Base-by-base conservation (phyloP, 2,888 invertebrate species). In the Noctua pronuba region DNA sequence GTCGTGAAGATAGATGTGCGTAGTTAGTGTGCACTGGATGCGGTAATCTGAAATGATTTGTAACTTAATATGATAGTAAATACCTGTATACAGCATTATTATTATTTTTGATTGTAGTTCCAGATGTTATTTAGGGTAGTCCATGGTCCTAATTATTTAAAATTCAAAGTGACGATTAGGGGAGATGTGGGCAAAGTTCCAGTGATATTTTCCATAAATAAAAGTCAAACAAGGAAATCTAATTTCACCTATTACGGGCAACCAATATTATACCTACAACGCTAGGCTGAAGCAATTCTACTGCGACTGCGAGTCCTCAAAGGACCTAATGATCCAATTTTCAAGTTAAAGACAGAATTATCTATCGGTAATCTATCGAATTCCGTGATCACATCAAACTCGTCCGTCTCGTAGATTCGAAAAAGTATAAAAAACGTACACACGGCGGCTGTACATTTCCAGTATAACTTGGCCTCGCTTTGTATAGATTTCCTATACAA, bases 1-100 rank as follows among this genome's bases (percentile, higher is more conserved):
- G 86, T 69, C 64, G 62, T 7, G 88, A 92, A 92, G 66, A 10
- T 1, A 18, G 18, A 16, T 82, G 79, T 65, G 85, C 80, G 77
- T 66, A 85, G 58, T 85, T 64, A 46, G 31, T 86, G 35, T 66
- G 79, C 75, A 70, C 60, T 87, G 83, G 86, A 90, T 86, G 83
- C 41, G 86, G 80, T 70, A 72, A 44, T 44, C 16, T 3, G 21
- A 41, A 11, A 38, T 38, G 1, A 38, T 38, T 38, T 38, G 10
- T 38, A 38, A 2, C 35, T 35, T 3, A 35, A 35, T 35, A 35
- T 35, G 35, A 35, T n/a, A n/a, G n/a, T n/a, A n/a, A n/a, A n/a
- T n/a, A n/a, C n/a, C n/a, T n/a, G n/a, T n/a, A n/a, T n/a, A n/a
- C n/a, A n/a, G n/a, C n/a, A n/a, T n/a, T n/a, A n/a, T n/a, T n/a